Percentiles rank a stretch among this genome's conserved stretches.
Evolutionary conservation across 2,888 invertebrate genomes (phyloP).

Genomic region (Oscheius sp.): DNA sequence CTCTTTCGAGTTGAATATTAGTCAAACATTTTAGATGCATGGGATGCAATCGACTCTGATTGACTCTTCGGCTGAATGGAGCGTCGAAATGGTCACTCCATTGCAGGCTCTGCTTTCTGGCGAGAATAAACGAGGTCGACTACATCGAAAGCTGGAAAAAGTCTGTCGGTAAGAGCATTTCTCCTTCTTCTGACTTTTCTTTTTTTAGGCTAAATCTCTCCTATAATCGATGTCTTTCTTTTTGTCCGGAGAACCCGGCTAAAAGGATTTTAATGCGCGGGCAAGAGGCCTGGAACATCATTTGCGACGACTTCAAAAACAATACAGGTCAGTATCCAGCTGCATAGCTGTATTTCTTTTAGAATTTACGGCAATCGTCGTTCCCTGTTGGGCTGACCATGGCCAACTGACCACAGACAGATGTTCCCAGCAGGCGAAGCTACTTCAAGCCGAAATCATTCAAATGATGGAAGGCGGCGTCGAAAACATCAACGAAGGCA

Average conservation of each 20-base stretch:
- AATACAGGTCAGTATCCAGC: constrained; percentile 47
- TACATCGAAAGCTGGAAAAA: constrained; percentile 40
- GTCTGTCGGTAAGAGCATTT: constrained; percentile 42
- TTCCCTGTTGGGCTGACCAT: constrained; percentile 55
- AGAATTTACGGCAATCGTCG: constrained; percentile 47
- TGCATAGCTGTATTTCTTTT: neutral
- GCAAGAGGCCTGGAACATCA: constrained; percentile 60
- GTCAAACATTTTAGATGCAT: constrained; percentile 55
- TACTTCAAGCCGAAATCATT: constrained; percentile 53
- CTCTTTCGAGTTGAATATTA: neutral
- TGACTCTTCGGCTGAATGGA: constrained; percentile 56
- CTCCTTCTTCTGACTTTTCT: neutral
- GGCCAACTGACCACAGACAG: constrained; percentile 39
- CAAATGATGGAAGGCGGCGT: constrained; percentile 60
- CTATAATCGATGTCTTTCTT: constrained; percentile 54
- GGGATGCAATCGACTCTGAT: constrained; percentile 62
- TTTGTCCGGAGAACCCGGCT: constrained; percentile 55
- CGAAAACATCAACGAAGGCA: constrained; percentile 50
- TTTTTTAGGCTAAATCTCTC: constrained; percentile 50
- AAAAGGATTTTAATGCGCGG: constrained; percentile 58
- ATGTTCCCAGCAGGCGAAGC: constrained; percentile 44
- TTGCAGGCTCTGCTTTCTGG: constrained; percentile 56
- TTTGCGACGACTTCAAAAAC: constrained; percentile 60
- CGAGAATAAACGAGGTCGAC: constrained; percentile 41
- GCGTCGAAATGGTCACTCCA: constrained; percentile 64